phyloP scores from a whole-genome alignment of 1,140 invertebrate genomes.

The Drosophila tani region DNA sequence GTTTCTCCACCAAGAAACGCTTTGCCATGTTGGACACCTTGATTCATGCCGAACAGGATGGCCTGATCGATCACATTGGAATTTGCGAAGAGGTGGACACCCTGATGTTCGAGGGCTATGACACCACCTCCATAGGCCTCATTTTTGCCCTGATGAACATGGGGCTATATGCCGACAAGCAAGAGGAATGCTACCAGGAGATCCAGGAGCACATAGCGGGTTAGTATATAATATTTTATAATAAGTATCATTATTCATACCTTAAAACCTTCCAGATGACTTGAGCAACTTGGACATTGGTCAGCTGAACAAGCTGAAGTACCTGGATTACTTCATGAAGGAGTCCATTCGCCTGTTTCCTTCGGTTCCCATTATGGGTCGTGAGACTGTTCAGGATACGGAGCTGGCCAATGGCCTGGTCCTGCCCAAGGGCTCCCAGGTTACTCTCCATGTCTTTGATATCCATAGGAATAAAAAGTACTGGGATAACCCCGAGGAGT shows the following conservation, averaged over 20 bases:
- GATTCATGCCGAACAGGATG: constrained; percentile 86
- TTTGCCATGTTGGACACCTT: constrained; percentile 93
- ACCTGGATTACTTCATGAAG: constrained; percentile 88
- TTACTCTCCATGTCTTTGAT: constrained; percentile 85
- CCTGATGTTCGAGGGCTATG: constrained; percentile 92
- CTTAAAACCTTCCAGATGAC: constrained; percentile 38
- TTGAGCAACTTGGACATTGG: constrained; percentile 85
- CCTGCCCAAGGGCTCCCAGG: constrained; percentile 85
- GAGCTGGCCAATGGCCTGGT: constrained; percentile 76
- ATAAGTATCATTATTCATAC: too few species aligned
- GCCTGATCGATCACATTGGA: constrained; percentile 87
- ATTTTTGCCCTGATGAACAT: constrained; percentile 87
- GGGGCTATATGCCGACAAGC: constrained; percentile 87
- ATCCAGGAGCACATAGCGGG: constrained; percentile 60
- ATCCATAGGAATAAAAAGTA: constrained; percentile 87
- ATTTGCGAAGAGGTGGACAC: constrained; percentile 94
- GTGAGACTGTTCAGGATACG: constrained; percentile 86
- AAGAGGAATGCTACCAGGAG: constrained; percentile 87
- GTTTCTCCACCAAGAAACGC: constrained; percentile 85
- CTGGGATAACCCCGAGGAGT: constrained; percentile 90
- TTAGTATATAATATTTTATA: constrained; percentile 2
- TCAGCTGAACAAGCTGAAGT: constrained; percentile 87
- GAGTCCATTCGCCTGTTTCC: constrained; percentile 88
- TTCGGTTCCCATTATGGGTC: constrained; percentile 88
- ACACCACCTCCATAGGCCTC: constrained; percentile 89